Evolutionary conservation across 2,797 vertebrate species (phyloP), one percentile per base, ranked within the genome.

Genomic region (Peromyscus attwateri): DNA sequence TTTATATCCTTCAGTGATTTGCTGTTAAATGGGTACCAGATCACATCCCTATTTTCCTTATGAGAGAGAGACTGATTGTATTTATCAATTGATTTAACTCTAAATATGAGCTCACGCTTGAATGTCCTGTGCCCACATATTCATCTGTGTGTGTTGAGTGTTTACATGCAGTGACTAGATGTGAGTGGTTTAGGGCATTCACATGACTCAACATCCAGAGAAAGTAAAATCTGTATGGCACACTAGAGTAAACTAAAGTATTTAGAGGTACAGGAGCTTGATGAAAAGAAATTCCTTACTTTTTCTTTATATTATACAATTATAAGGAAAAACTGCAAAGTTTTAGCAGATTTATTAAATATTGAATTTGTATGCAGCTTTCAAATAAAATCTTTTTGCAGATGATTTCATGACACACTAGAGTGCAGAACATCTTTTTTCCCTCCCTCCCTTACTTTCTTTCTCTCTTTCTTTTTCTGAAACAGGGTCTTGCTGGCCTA

Each of bases 321-420:
- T 88, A 23, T 92, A 68, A 49, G 91, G 96, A 60, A 70, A 92
- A 97, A 91, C 64, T 71, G 29, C 43, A 80, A 46, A 71, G 49
- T 93, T 95, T 94, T 76, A 34, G 31, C 55, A 23, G 62, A 70
- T 49, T 95, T 93, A 83, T 84, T 91, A 87, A 94, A 87, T 90
- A 87, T 14, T 84, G 52, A 95, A 80, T 97, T 85, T 92, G 79
- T 46, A 62, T 92, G 55, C 49, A 87, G 29, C 37, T 95, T 96
- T 83, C 46, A 79, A 95, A 92, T 95, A 71, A 95, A 97, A 92
- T 89, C 17, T 94, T 93, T 95, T 79, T 89, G 87, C 70, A 83
- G 55, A 34, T 60, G 40, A 82, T 90, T 95, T 93, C 73, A 79
- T 92, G 77, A 64, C 31, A 97, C 76, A 91, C 34, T 89, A 87